phyloP scores from a whole-genome alignment of 2,888 invertebrate species.

The Andrena bicolor region DNA sequence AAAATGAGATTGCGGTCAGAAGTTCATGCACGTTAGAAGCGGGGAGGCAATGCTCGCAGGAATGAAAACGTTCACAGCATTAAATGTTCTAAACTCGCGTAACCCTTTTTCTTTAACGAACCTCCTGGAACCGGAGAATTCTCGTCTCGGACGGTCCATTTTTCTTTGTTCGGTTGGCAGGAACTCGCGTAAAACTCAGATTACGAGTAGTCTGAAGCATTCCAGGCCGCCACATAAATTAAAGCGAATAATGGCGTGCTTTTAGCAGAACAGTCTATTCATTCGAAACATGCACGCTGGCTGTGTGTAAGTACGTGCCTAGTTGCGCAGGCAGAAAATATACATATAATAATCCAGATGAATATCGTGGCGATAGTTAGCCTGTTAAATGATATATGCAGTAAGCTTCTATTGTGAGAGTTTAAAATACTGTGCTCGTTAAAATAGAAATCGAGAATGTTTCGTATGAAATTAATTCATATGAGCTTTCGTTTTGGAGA shows the following conservation, averaged over 20 bases:
- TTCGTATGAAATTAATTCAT: too few species aligned
- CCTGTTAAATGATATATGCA: neutral
- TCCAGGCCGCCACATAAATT: constrained; percentile 18
- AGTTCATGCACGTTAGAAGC: neutral
- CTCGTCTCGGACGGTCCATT: constrained; percentile 34
- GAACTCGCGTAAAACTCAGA: constrained; percentile 33
- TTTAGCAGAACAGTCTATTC: constrained; percentile 7
- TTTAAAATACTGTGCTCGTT: too few species aligned
- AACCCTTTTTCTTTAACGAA: constrained; percentile 26
- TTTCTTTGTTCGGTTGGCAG: constrained; percentile 32
- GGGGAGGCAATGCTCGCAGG: neutral
- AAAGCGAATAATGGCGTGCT: constrained; percentile 27
- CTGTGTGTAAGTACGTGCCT: neutral
- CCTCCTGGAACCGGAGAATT: constrained; percentile 4
- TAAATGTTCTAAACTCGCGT: constrained; percentile 26
- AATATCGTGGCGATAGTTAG: neutral
- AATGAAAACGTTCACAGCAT: constrained; percentile 7
- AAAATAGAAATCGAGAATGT: too few species aligned
- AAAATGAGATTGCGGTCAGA: constrained; percentile 2
- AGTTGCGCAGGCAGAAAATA: neutral
- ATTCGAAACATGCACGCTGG: neutral
- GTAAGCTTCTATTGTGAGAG: neutral
- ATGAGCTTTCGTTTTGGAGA: too few species aligned
- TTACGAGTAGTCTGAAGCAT: constrained; percentile 24
- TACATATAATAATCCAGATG: constrained; percentile 4